Conservation (phyloP, 1,140 invertebrate genomes). For the Lethocerus indicus region DNA sequence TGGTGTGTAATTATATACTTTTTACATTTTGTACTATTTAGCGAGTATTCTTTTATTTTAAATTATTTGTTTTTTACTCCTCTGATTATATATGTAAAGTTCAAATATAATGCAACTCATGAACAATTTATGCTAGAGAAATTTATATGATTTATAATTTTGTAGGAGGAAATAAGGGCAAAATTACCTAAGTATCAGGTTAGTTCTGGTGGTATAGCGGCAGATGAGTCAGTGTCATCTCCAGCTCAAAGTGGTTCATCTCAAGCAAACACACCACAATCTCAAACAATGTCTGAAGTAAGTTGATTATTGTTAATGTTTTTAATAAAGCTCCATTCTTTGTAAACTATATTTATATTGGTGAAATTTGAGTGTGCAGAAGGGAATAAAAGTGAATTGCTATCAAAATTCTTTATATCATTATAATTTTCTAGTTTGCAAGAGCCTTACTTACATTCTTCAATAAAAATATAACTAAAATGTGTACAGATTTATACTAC, state of each 20-base stretch:
- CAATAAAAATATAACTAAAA: too few relatives aligned
- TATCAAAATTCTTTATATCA: too few relatives aligned
- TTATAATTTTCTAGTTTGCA: too few relatives aligned
- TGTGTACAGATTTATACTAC: too few relatives aligned
- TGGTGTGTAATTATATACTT: conserved; percentile 29
- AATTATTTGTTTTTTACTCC: background rate
- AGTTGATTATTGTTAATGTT: too few relatives aligned
- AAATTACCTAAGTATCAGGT: conserved; percentile 53
- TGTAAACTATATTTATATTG: too few relatives aligned
- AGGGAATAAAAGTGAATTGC: too few relatives aligned
- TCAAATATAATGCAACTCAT: background rate
- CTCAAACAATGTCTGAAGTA: conserved; percentile 4
- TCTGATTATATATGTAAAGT: background rate
- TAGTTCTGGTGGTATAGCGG: background rate
- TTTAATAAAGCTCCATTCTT: too few relatives aligned
- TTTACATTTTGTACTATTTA: conserved; percentile 5
- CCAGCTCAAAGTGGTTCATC: background rate
- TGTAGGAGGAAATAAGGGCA: conserved; percentile 68
- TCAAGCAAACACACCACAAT: background rate
- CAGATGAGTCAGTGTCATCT: background rate
- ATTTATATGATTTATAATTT: conserved; percentile 5
- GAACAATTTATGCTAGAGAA: conserved; percentile 5
- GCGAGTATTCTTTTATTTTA: background rate
- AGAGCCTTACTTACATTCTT: too few relatives aligned
- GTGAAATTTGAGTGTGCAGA: too few relatives aligned